Percentiles rank a stretch among this genome's conserved stretches.
Conservation (phyloP, 2,113 vertebrate genomes). For the Cyphomyrus discorhynchus region DNA sequence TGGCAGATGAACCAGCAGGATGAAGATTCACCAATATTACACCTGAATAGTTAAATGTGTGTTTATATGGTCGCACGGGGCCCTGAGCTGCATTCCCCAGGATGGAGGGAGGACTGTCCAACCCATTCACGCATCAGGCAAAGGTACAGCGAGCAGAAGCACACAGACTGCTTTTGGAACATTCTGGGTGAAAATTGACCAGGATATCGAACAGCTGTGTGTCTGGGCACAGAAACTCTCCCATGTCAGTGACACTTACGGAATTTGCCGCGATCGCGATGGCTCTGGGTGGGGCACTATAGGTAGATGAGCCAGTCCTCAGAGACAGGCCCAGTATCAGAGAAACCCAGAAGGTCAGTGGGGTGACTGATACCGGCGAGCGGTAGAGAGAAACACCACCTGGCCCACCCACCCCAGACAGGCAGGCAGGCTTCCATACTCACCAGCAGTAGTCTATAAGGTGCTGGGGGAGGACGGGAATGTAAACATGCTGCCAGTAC, state of each 20-base stretch:
- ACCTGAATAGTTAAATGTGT: constrained; percentile 64
- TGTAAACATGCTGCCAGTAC: constrained; percentile 99
- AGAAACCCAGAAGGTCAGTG: not conserved
- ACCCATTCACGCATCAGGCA: not conserved
- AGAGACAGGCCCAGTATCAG: not conserved
- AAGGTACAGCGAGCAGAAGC: not conserved
- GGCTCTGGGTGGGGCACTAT: not conserved
- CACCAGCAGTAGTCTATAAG: constrained; percentile 98
- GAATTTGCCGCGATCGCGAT: not conserved
- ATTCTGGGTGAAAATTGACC: not conserved
- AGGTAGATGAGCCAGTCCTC: not conserved
- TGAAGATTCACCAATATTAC: constrained; percentile 63
- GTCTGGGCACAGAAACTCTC: not conserved
- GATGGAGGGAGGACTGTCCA: not conserved
- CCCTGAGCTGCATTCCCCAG: not conserved
- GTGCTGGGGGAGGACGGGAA: constrained; percentile 91
- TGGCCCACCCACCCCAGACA: not conserved
- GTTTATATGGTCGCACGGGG: constrained; percentile 43
- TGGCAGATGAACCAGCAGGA: constrained; percentile 39
- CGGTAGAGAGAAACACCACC: not conserved
- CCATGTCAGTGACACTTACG: not conserved
- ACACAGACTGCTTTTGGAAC: not conserved
- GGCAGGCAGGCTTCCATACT: constrained; percentile 39
- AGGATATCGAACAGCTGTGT: not conserved
- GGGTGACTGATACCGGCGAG: not conserved